phyloP scores from a whole-genome alignment of 2,888 invertebrate genomes.

The Nebria brevicollis region DNA sequence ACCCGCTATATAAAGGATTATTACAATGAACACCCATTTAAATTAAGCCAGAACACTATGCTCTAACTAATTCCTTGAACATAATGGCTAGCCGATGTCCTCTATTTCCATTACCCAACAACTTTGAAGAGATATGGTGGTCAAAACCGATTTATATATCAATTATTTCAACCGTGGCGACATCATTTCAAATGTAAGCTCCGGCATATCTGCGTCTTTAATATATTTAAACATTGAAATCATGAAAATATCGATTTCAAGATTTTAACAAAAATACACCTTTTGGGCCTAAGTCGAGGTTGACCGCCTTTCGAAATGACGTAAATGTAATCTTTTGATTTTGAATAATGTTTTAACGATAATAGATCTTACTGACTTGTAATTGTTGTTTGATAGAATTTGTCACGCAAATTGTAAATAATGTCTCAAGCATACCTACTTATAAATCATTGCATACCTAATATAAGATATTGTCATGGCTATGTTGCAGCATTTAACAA shows the following conservation, averaged over 20 bases:
- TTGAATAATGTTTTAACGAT: no score
- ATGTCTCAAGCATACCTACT: neutral
- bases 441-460: neutral
- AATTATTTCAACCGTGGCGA: neutral
- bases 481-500: neutral
- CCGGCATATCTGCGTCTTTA: no score
- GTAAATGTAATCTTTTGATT: no score
- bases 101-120: neutral
- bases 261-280: no score
- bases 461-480: neutral
- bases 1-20: slow-evolving; percentile 29
- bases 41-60: slow-evolving; percentile 23
- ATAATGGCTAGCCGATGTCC: neutral
- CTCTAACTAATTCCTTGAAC: slow-evolving; percentile 8
- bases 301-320: no score
- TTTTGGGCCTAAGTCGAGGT: no score
- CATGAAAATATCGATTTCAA: no score
- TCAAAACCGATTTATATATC: neutral
- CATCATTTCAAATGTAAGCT: neutral
- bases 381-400: neutral
- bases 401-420: neutral
- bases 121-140: neutral
- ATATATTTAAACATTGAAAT: no score
- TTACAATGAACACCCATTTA: slow-evolving; percentile 41
- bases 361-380: neutral